Conservation (phyloP, 2,797 vertebrate genomes). For the Spea hammondii region DNA sequence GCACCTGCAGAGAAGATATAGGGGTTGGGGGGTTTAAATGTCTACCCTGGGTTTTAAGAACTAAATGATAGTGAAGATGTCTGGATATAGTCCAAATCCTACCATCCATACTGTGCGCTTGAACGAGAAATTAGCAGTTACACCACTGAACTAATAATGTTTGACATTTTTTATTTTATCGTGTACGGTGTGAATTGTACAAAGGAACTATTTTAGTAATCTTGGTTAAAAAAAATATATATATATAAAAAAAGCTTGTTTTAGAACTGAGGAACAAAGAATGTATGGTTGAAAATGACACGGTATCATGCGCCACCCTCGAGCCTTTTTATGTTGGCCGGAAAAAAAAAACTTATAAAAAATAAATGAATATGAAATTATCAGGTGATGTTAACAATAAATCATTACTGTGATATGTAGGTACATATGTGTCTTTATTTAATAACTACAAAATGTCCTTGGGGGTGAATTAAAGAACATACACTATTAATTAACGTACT, state of each 20-base stretch:
- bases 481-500: neutral
- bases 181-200: conserved; percentile 56
- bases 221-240: conserved; percentile 51
- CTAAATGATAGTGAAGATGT: conserved; percentile 72
- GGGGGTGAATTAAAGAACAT: neutral
- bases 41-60: conserved; percentile 72
- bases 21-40: conserved; percentile 66
- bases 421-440: neutral
- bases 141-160: conserved; percentile 70
- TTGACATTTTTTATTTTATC: conserved; percentile 69
- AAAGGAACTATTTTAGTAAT: conserved; percentile 61
- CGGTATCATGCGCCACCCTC: neutral
- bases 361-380: neutral
- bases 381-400: neutral
- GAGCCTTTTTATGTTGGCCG: neutral
- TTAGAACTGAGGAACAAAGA: conserved; percentile 3
- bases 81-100: conserved; percentile 69
- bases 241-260: conserved; percentile 20
- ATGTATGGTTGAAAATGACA: conserved; percentile 1
- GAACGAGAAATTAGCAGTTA: conserved; percentile 70
- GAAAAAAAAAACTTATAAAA: neutral
- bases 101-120: conserved; percentile 63
- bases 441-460: neutral
- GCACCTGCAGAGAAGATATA: conserved; percentile 69
- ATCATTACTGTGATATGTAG: neutral